A percentile compares a stretch with the other conserved stretches of the same genome.
Evolutionary conservation across 2,797 vertebrate species (phyloP).

Genomic region (Poliocrania exsul): DNA sequence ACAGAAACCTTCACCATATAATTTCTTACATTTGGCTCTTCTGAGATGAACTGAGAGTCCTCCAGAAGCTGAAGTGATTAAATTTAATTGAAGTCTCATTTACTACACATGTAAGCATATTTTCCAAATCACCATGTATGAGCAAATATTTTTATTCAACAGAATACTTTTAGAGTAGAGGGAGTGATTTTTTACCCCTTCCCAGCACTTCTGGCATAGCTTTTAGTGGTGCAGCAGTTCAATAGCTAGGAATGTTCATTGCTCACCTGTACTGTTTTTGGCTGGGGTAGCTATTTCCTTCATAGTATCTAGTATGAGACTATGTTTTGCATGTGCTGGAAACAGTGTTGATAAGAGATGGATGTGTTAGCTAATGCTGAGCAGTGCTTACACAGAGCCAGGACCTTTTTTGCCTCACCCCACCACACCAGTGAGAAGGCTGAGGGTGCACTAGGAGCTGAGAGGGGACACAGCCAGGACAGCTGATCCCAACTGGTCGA

Average conservation of each 20-base stretch:
- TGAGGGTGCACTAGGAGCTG: fast-evolving
- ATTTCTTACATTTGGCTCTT: not conserved
- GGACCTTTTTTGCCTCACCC: not conserved
- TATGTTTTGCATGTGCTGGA: not conserved
- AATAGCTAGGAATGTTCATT: not conserved
- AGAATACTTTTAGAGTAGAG: not conserved
- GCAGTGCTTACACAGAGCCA: not conserved
- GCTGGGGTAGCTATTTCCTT: not conserved
- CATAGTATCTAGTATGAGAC: fast-evolving
- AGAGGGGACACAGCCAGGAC: not conserved
- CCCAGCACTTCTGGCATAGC: not conserved
- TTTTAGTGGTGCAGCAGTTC: not conserved
- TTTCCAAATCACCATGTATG: not conserved
- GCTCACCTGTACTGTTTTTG: not conserved
- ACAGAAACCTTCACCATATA: not conserved
- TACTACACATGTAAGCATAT: not conserved
- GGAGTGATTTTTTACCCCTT: not conserved
- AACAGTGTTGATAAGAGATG: not conserved
- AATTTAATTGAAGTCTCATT: not conserved
- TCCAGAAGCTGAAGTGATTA: not conserved
- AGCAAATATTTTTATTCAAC: not conserved
- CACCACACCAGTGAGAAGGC: fast-evolving
- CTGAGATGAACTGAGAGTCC: not conserved
- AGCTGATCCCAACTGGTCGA: not conserved
- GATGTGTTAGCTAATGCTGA: not conserved